A percentile compares a stretch with the other conserved stretches of the same genome.
These are phyloP conservation scores for Tetramorium bicarinatum DNA, from an alignment of 2,888 invertebrate genomes.

Conservation along the genomic window DNA sequence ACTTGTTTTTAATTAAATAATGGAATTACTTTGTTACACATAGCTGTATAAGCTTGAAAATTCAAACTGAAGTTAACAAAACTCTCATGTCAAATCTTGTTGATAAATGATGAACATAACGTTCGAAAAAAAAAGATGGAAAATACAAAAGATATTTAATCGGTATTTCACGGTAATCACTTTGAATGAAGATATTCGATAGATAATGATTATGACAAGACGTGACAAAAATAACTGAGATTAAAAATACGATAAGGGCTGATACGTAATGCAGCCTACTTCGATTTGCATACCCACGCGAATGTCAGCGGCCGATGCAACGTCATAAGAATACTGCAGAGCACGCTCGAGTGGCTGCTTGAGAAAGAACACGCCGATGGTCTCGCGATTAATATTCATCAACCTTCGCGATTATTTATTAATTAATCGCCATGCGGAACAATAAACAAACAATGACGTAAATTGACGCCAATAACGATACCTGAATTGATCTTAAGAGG, in stretches of 20 bases:
- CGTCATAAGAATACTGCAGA: slow-evolving; percentile 26
- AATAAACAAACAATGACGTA: slow-evolving; percentile 48
- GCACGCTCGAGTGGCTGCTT: slow-evolving; percentile 29
- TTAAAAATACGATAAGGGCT: slow-evolving; percentile 28
- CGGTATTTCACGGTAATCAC: slow-evolving; percentile 19
- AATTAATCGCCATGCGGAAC: slow-evolving; percentile 46
- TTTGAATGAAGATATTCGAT: background rate
- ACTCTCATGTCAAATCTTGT: background rate
- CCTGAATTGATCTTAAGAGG: slow-evolving; percentile 31
- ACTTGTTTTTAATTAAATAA: slow-evolving; percentile 3
- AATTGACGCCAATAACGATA: slow-evolving; percentile 37
- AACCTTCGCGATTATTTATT: slow-evolving; percentile 38
- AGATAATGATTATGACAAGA: background rate
- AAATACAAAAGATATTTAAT: background rate
- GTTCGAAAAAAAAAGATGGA: background rate
- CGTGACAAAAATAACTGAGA: background rate
- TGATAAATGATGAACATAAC: background rate
- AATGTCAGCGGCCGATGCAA: slow-evolving; percentile 18
- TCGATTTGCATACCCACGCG: slow-evolving; percentile 43
- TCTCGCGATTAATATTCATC: slow-evolving; percentile 50
- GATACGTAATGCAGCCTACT: slow-evolving; percentile 28
- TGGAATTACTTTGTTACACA: background rate
- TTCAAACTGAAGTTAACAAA: background rate
- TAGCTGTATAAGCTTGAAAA: background rate
- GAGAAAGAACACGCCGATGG: slow-evolving; percentile 30